Conservation (phyloP, 2,888 invertebrate genomes). For the Atherix ibis region DNA sequence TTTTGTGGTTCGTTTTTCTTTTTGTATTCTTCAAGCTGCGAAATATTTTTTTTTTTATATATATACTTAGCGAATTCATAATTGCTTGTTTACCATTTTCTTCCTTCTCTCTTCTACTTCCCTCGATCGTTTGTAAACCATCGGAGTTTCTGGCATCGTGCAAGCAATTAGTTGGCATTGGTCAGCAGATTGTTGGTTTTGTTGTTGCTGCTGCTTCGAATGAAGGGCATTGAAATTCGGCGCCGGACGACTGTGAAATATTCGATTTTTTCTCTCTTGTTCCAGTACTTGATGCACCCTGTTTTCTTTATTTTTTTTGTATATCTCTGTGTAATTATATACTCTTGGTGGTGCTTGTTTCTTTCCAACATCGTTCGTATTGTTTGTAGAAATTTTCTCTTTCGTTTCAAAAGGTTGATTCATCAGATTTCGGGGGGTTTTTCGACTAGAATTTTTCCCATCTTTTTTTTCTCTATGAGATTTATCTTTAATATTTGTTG, state of each 20-base stretch:
- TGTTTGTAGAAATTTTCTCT: neutral
- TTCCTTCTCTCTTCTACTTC: constrained; percentile 15
- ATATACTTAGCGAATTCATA: too few species aligned
- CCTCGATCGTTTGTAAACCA: constrained; percentile 21
- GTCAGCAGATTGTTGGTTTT: too few species aligned
- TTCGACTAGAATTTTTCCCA: neutral
- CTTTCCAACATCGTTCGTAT: too few species aligned
- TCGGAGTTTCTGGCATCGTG: constrained; percentile 22
- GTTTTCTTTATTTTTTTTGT: constrained; percentile 20
- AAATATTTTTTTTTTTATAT: too few species aligned
- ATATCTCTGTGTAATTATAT: constrained; percentile 21
- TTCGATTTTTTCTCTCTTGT: constrained; percentile 23
- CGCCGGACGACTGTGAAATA: constrained; percentile 26
- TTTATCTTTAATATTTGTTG: neutral
- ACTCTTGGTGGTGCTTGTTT: constrained; percentile 18
- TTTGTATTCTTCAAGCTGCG: constrained; percentile 18
- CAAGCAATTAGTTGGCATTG: constrained; percentile 8
- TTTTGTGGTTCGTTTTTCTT: constrained; percentile 13
- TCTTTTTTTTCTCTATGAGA: constrained; percentile 2
- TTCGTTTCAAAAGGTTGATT: constrained; percentile 5
- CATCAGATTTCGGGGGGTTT: constrained; percentile 7
- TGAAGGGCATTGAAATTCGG: constrained; percentile 21
- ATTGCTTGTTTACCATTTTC: constrained; percentile 17
- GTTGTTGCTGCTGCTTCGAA: constrained; percentile 1
- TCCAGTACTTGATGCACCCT: constrained; percentile 16